Evolutionary conservation across 2,797 vertebrate species (phyloP).

Genomic region (Argya squamiceps): DNA sequence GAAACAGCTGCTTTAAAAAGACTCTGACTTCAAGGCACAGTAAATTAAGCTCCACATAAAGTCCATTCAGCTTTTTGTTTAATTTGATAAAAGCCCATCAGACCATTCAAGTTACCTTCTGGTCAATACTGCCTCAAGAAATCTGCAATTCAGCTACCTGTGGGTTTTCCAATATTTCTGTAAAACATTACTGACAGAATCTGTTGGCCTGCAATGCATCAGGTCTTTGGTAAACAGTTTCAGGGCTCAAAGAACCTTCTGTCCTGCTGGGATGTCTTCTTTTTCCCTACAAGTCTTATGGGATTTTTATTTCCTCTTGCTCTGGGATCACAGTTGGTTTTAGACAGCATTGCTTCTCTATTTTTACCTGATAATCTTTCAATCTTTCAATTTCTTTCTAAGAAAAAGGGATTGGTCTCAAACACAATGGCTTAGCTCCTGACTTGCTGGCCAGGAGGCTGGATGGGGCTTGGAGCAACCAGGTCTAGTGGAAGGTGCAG

Average conservation of each 20-base stretch:
- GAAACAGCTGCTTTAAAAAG: slow-evolving; percentile 32
- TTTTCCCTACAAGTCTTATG: neutral
- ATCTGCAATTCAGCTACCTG: slow-evolving; percentile 59
- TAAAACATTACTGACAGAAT: slow-evolving; percentile 18
- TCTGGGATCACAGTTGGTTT: neutral
- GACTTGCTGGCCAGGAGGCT: neutral
- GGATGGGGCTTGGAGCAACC: neutral
- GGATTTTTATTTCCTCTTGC: neutral
- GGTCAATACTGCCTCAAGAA: slow-evolving; percentile 63
- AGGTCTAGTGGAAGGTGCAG: neutral
- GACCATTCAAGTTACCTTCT: slow-evolving; percentile 50
- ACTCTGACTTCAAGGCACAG: slow-evolving; percentile 45
- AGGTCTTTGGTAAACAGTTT: neutral
- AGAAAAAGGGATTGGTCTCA: neutral
- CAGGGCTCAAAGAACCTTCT: neutral
- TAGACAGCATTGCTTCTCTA: neutral
- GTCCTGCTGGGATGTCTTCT: neutral
- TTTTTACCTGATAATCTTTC: neutral
- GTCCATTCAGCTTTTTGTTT: slow-evolving; percentile 65
- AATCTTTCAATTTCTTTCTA: neutral
- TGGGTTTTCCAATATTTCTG: slow-evolving; percentile 42
- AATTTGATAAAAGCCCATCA: slow-evolving; percentile 70
- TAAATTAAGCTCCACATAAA: slow-evolving; percentile 56
- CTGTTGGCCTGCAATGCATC: neutral
- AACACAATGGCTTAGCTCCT: neutral